Percentiles rank a stretch among this genome's conserved stretches.
Evolutionary conservation across 2,113 vertebrate genomes (phyloP).

Genomic region (Progne subis): DNA sequence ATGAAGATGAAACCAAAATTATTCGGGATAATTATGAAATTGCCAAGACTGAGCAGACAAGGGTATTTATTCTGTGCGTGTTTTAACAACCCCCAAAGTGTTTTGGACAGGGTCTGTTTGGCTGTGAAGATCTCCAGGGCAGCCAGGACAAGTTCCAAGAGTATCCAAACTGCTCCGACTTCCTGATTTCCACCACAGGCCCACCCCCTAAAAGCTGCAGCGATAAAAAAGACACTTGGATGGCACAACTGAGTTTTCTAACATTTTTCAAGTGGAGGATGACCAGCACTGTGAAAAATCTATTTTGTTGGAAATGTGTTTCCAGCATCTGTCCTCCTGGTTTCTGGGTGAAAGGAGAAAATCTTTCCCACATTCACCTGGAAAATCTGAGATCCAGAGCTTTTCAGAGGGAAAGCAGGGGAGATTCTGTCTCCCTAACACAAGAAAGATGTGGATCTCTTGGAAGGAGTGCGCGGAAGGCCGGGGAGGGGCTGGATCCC

Average conservation of each 20-base stretch:
- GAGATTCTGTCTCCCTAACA: background rate
- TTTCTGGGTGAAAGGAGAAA: background rate
- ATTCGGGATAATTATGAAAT: background rate
- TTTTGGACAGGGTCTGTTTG: background rate
- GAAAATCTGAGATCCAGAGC: background rate
- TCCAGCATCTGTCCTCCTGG: background rate
- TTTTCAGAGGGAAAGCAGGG: background rate
- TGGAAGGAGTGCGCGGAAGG: background rate
- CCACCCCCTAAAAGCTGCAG: background rate
- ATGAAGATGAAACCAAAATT: background rate
- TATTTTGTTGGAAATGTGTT: background rate
- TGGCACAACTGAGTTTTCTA: background rate
- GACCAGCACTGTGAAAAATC: rapidly evolving
- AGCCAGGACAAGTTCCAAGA: background rate
- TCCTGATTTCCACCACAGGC: background rate
- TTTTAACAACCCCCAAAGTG: background rate
- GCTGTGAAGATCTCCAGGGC: background rate
- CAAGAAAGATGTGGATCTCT: background rate
- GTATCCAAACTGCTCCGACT: background rate
- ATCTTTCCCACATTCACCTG: background rate
- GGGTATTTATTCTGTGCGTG: too few species aligned
- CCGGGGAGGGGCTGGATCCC: background rate
- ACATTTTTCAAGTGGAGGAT: background rate
- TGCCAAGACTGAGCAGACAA: background rate
- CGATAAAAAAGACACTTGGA: background rate